Conservation (phyloP, 2,797 vertebrate species). For the Benthosema pterotum region DNA sequence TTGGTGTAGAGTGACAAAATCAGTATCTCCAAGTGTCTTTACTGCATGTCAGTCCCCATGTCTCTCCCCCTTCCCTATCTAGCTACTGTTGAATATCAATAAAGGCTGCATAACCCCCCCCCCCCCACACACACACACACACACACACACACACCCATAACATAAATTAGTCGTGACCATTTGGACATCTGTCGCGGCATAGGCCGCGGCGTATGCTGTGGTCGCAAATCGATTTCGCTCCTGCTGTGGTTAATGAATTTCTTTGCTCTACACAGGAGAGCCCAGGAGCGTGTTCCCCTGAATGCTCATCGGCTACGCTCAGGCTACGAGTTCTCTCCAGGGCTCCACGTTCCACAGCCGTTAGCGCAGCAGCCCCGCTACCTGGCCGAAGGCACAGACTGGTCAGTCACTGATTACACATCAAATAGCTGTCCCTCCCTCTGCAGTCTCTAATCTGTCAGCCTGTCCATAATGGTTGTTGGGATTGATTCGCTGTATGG, state of each 20-base stretch:
- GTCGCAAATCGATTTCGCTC: too few species aligned
- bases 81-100: too few species aligned
- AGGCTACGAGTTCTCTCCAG: conserved; percentile 90
- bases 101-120: too few species aligned
- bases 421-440: background rate
- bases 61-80: too few species aligned
- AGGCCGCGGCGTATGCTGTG: too few species aligned
- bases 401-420: conserved; percentile 81
- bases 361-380: conserved; percentile 93
- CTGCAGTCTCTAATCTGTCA: background rate
- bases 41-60: too few species aligned
- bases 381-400: conserved; percentile 96
- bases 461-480: background rate
- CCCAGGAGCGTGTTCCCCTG: conserved; percentile 91
- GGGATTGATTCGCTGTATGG: conserved; percentile 28
- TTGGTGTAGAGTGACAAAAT: too few species aligned
- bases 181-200: too few species aligned
- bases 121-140: too few species aligned
- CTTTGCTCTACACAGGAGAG: conserved; percentile 80
- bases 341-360: conserved; percentile 89
- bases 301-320: conserved; percentile 91
- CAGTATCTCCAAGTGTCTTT: too few species aligned
- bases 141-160: too few species aligned
- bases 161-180: too few species aligned
- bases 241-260: conserved; percentile 3